A percentile compares a stretch with the other conserved stretches of the same genome.
Evolutionary conservation across 2,113 vertebrate genomes (phyloP).

Genomic region (Mola mola): DNA sequence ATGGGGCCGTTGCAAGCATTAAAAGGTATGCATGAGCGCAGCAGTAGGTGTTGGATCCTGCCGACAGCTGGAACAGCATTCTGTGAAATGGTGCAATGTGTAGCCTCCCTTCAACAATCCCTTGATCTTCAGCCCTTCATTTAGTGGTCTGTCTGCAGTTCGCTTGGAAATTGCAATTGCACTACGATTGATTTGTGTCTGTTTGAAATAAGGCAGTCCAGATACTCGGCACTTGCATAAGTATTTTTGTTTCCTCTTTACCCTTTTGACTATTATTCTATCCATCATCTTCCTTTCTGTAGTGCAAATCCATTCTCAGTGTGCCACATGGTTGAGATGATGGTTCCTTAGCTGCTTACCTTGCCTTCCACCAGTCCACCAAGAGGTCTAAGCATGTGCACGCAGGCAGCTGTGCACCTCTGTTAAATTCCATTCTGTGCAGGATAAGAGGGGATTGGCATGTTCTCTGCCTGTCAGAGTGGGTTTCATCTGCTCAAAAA

Average conservation of each 20-base stretch:
- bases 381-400: slow-evolving; percentile 59
- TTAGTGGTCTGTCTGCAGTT: slow-evolving; percentile 49
- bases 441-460: slow-evolving; percentile 72
- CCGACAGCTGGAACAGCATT: slow-evolving; percentile 49
- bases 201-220: slow-evolving; percentile 62
- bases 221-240: slow-evolving; percentile 41
- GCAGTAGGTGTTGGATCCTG: slow-evolving; percentile 34
- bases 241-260: not conserved
- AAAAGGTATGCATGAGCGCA: slow-evolving; percentile 17
- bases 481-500: slow-evolving; percentile 74
- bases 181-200: slow-evolving; percentile 65
- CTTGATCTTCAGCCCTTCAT: slow-evolving; percentile 49
- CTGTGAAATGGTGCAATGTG: slow-evolving; percentile 39
- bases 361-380: slow-evolving; percentile 63
- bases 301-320: slow-evolving; percentile 51
- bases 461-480: slow-evolving; percentile 56
- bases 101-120: slow-evolving; percentile 17
- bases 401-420: slow-evolving; percentile 66
- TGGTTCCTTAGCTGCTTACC: slow-evolving; percentile 58
- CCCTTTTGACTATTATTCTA: slow-evolving; percentile 12
- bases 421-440: slow-evolving; percentile 62
- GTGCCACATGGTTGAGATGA: slow-evolving; percentile 30
- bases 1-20: slow-evolving; percentile 25
- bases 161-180: slow-evolving; percentile 62
- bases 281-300: too few species aligned